Evolutionary conservation across 92 coral and sea anemone genomes (phyloP), one percentile per base, ranked within the genome.

Genomic region (Scolanthus callimorphus): DNA sequence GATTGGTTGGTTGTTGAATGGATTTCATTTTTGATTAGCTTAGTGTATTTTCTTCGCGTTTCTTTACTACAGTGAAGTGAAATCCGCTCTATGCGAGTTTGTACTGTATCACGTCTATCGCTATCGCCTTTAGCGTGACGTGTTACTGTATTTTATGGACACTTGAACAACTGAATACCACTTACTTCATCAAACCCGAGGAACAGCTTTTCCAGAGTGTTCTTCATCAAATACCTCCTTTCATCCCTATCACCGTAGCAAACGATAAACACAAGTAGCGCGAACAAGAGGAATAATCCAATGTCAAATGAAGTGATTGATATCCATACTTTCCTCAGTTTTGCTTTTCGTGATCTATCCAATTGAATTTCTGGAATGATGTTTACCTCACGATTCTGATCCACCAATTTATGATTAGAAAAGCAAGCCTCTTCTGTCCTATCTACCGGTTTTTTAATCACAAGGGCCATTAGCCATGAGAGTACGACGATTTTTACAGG

Each of bases 401-500:
- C 73, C 20, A 55, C 44, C 31, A 78, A 62, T 29, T 67, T 43
- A 27, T 67, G 64, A 11, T 60, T 70, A 20, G 96, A 48, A 2
- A 60, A 47, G 38, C 81, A 69, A 60, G 48, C 76, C n/a, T 67
- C 86, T 41, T 67, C 66, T 30, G 74, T 83, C 11, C 56, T 66
- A 20, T 82, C 72, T 0, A 71, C 73, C 17, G 85, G 83, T 56
- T 78, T 82, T 51, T 54, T 86, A 62, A 82, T 65, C 25, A 87
- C 49, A 59, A 82, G 50, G 9, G 96, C 77, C 39, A 87, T 37
- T 44, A 87, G 31, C 3, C 86, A 77, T 29, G 90, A 90, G 17
- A 88, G 17, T 11, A 88, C 13, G 23, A 88, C 70, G 22, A 91
- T 89, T 67, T 76, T 85, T 12, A 84, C 48, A 3, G 96, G 96